These are phyloP conservation scores for Carduelis carduelis DNA, from an alignment of 2,797 vertebrate species.

Conservation along the genomic window DNA sequence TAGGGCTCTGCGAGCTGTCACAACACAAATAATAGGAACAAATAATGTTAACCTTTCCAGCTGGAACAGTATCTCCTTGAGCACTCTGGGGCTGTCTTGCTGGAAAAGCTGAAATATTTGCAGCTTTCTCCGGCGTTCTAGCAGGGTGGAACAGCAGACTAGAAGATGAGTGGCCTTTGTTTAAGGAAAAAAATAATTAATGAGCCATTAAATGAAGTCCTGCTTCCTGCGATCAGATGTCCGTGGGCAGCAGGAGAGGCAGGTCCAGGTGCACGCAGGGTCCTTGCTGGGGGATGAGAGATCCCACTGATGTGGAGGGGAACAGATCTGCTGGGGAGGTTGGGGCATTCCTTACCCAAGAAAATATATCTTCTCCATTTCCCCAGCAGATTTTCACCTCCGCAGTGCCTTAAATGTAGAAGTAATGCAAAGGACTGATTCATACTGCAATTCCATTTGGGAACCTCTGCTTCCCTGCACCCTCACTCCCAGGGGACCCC, in stretches of 20 bases:
- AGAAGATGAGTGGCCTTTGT: conserved; percentile 19
- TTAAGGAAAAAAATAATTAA: conserved; percentile 36
- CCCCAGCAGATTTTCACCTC: not conserved
- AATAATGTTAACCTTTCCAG: conserved; percentile 56
- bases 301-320: not conserved
- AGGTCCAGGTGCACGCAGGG: not conserved
- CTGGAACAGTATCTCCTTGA: conserved; percentile 52
- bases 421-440: not conserved
- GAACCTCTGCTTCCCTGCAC: not conserved
- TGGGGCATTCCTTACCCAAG: not conserved
- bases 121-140: not conserved
- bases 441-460: not conserved
- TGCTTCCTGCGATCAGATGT: not conserved
- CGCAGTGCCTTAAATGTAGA: not conserved
- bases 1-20: conserved; percentile 57
- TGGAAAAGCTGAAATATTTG: conserved; percentile 35
- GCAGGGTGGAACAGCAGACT: not conserved
- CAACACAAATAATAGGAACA: conserved; percentile 62
- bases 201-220: conserved; percentile 44
- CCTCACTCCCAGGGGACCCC: not conserved
- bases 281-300: fast-evolving
- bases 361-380: not conserved
- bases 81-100: not conserved
- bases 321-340: not conserved
- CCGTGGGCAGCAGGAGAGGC: not conserved